These are phyloP conservation scores for Pseudorhiza aurosa DNA, from an alignment of 30 jellyfish, hydroid and myxozoan species.

Conservation along the genomic window DNA sequence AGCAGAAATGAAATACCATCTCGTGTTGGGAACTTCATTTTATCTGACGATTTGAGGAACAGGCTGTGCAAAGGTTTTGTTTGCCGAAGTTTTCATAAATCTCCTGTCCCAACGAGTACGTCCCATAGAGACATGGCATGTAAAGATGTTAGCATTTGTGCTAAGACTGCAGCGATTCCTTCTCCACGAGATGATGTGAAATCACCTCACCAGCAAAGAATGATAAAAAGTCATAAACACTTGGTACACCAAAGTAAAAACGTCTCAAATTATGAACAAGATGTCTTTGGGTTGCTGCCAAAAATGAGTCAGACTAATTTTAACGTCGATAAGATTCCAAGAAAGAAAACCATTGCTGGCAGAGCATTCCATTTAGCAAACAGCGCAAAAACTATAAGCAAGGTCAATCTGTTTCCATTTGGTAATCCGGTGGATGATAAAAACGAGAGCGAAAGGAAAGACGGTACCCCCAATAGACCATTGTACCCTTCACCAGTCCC, in stretches of 20 bases:
- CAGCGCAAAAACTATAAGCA: constrained; percentile 5
- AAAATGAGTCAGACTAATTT: background rate
- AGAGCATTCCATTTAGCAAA: background rate
- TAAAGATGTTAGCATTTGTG: background rate
- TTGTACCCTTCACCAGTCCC: constrained; percentile 15
- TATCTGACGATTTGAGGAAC: constrained; percentile 6
- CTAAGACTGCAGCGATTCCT: background rate
- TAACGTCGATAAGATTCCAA: background rate
- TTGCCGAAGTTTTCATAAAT: background rate
- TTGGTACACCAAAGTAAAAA: background rate
- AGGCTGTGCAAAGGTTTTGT: constrained; percentile 46
- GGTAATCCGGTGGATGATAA: background rate
- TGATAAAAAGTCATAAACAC: background rate
- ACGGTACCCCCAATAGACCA: background rate
- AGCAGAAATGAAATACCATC: background rate
- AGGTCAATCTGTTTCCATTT: constrained; percentile 29
- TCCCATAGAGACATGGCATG: background rate
- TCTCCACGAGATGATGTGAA: background rate
- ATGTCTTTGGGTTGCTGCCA: background rate
- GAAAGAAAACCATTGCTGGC: constrained; percentile 24
- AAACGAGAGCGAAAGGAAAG: background rate
- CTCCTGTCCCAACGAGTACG: background rate
- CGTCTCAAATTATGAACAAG: background rate
- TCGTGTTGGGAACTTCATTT: constrained; percentile 40
- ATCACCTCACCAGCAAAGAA: background rate